phyloP scores from a whole-genome alignment of 2,888 invertebrate genomes.

The Metacarcinus magister region DNA sequence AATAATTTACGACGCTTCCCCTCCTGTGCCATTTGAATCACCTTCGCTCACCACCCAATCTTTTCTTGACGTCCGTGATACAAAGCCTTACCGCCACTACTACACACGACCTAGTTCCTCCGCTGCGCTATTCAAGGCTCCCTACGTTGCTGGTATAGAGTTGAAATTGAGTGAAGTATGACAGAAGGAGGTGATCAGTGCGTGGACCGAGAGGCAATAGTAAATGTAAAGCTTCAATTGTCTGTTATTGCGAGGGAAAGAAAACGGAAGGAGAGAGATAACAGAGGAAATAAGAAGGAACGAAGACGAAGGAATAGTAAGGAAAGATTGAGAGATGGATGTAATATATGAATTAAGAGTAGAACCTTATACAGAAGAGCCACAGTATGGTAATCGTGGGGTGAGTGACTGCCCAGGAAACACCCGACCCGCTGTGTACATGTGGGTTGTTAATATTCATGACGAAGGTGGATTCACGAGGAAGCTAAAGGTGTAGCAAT shows the following conservation, averaged over 20 bases:
- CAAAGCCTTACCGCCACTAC: not conserved
- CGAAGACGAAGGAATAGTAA: not conserved
- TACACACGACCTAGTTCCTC: slow-evolving; percentile 17
- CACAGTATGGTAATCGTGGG: not conserved
- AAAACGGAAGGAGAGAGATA: not conserved
- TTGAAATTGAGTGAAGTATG: not conserved
- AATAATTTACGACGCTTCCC: not conserved
- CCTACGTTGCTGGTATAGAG: not conserved
- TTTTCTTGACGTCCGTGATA: not conserved
- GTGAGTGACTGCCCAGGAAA: not conserved
- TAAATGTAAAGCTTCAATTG: not conserved
- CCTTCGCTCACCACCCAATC: not conserved
- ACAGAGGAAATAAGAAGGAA: no score
- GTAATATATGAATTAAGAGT: not conserved
- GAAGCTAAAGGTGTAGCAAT: not conserved
- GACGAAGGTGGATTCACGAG: not conserved
- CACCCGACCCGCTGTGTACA: not conserved
- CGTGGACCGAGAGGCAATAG: not conserved
- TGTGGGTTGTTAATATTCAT: slow-evolving; percentile 1
- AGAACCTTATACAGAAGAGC: not conserved
- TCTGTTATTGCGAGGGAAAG: not conserved
- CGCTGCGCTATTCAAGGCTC: not conserved
- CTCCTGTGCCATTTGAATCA: not conserved
- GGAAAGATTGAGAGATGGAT: not conserved
- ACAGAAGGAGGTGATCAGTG: slow-evolving; percentile 29